A percentile compares a stretch with the other conserved stretches of the same genome.
Evolutionary conservation across 2,113 vertebrate species (phyloP).

Genomic region (Rhea americana): DNA sequence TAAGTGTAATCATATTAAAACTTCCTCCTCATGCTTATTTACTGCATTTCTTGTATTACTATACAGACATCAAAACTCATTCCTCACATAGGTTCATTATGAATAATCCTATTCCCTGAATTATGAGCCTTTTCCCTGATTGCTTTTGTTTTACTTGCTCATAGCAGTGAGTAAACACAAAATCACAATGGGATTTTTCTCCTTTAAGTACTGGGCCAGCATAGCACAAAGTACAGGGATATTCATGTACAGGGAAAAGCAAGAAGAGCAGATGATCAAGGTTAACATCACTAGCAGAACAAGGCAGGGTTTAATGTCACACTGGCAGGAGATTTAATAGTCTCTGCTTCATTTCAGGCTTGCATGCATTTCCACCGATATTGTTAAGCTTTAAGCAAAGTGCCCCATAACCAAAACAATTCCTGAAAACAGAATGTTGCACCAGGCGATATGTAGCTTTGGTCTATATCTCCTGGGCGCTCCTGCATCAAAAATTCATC

Average conservation of each 20-base stretch:
- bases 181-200: background rate
- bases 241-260: background rate
- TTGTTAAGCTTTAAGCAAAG: background rate
- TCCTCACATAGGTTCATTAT: background rate
- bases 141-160: background rate
- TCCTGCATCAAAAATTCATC: background rate
- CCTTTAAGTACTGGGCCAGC: background rate
- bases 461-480: background rate
- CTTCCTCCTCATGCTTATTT: background rate
- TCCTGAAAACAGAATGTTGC: background rate
- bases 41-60: background rate
- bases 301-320: background rate
- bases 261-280: background rate
- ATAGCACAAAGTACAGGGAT: background rate
- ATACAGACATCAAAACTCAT: background rate
- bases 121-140: background rate
- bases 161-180: too few relatives aligned
- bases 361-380: background rate
- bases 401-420: background rate
- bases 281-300: background rate
- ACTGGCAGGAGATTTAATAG: fast-evolving
- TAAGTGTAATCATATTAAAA: background rate
- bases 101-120: background rate
- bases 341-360: background rate
- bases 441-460: background rate